Percentiles rank a stretch among this genome's conserved stretches.
Evolutionary conservation across 2,113 vertebrate genomes (phyloP).

Genomic region (Hypomesus transpacificus): DNA sequence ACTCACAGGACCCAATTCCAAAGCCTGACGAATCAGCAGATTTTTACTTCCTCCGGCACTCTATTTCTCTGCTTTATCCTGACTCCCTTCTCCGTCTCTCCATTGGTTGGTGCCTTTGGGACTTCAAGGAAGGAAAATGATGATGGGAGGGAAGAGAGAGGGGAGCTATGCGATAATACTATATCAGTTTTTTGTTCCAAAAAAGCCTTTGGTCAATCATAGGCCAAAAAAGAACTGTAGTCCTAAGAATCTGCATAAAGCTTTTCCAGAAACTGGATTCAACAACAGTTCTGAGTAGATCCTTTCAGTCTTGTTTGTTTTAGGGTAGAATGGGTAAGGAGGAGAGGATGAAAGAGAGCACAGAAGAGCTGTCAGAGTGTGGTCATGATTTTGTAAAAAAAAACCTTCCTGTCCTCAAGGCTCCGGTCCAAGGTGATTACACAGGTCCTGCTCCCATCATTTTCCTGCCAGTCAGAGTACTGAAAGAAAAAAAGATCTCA

Average conservation of each 20-base stretch:
- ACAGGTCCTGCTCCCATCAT: slow-evolving; percentile 39
- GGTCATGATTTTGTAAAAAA: slow-evolving; percentile 45
- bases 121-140: slow-evolving; percentile 30
- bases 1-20: slow-evolving; percentile 32
- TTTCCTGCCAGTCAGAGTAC: slow-evolving; percentile 32
- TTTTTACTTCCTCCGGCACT: slow-evolving; percentile 31
- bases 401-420: slow-evolving; percentile 31
- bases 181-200: neutral
- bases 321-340: slow-evolving; percentile 21
- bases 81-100: slow-evolving; percentile 67
- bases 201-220: neutral
- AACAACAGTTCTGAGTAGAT: neutral
- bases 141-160: slow-evolving; percentile 8
- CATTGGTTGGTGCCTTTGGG: slow-evolving; percentile 64
- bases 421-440: slow-evolving; percentile 18
- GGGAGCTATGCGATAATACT: neutral
- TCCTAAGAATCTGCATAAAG: neutral
- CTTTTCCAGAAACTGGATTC: neutral
- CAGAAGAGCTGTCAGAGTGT: neutral
- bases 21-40: slow-evolving; percentile 45
- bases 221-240: neutral
- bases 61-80: slow-evolving; percentile 61
- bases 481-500: slow-evolving; percentile 45
- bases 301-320: neutral
- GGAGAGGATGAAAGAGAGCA: slow-evolving; percentile 29